Evolutionary conservation across 2,113 vertebrate genomes (phyloP).

Genomic region (Solenodon paradoxus): DNA sequence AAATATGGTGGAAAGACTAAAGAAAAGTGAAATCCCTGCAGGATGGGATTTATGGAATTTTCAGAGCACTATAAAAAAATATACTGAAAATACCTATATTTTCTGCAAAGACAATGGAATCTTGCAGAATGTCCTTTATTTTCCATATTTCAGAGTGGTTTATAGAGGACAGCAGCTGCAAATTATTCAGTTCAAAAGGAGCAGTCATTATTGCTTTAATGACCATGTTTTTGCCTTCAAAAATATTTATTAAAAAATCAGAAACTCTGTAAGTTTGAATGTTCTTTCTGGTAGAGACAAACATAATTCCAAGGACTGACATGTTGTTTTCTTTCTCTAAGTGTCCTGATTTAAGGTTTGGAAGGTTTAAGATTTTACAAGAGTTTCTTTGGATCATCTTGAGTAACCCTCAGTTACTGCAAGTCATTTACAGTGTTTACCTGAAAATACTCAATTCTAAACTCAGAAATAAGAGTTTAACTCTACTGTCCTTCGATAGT

Average conservation of each 20-base stretch:
- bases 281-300: slow-evolving; percentile 34
- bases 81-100: slow-evolving; percentile 40
- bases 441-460: not conserved
- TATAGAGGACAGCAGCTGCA: not conserved
- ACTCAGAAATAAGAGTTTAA: no score
- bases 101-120: slow-evolving; percentile 30
- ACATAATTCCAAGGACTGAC: not conserved
- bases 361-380: not conserved
- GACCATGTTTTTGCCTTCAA: slow-evolving; percentile 44
- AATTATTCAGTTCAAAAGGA: slow-evolving; percentile 36
- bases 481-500: not conserved
- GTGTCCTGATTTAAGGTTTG: not conserved
- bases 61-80: slow-evolving; percentile 58
- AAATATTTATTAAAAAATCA: slow-evolving; percentile 10
- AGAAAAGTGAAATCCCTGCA: slow-evolving; percentile 62
- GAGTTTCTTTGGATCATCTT: not conserved
- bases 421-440: not conserved
- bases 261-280: slow-evolving; percentile 24
- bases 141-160: slow-evolving; percentile 40
- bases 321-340: slow-evolving; percentile 23
- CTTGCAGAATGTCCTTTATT: slow-evolving; percentile 34
- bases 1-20: slow-evolving; percentile 28
- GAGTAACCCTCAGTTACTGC: not conserved
- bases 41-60: slow-evolving; percentile 74
- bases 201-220: slow-evolving; percentile 42